Evolutionary conservation across 2,797 vertebrate species (phyloP).

Genomic region (Eurystomus glaucurus): DNA sequence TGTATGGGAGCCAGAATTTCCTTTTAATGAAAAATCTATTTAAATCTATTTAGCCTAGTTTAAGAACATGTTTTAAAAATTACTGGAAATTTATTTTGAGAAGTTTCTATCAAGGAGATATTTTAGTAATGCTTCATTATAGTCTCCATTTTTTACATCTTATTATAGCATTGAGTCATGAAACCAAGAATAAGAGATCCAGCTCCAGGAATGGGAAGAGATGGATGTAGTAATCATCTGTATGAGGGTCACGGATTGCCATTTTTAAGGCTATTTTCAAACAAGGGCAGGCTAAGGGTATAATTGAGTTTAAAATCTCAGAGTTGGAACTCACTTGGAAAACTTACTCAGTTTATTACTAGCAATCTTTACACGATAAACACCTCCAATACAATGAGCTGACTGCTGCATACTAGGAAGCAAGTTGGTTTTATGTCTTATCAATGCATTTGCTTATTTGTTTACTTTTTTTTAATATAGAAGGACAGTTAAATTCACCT

Average conservation of each 20-base stretch:
- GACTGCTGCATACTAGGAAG: background rate
- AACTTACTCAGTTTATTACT: background rate
- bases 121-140: constrained; percentile 50
- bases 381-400: background rate
- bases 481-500: background rate
- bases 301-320: background rate
- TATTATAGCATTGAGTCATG: constrained; percentile 60
- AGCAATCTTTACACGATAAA: background rate
- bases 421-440: background rate
- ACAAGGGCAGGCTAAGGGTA: background rate
- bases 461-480: background rate
- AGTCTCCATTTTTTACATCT: constrained; percentile 44
- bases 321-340: background rate
- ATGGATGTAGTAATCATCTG: background rate
- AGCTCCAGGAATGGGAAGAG: background rate
- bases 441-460: background rate
- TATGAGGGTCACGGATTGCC: background rate
- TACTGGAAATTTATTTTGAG: constrained; percentile 42
- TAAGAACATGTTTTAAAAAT: background rate
- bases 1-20: background rate
- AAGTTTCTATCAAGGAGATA: constrained; percentile 15
- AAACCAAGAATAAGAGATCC: constrained; percentile 39
- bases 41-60: background rate
- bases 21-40: background rate
- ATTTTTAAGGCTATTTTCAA: constrained; percentile 19